A percentile compares a stretch with the other conserved stretches of the same genome.
These are phyloP conservation scores for Dryomyza anilis DNA, from an alignment of 2,888 invertebrate species.

Conservation along the genomic window DNA sequence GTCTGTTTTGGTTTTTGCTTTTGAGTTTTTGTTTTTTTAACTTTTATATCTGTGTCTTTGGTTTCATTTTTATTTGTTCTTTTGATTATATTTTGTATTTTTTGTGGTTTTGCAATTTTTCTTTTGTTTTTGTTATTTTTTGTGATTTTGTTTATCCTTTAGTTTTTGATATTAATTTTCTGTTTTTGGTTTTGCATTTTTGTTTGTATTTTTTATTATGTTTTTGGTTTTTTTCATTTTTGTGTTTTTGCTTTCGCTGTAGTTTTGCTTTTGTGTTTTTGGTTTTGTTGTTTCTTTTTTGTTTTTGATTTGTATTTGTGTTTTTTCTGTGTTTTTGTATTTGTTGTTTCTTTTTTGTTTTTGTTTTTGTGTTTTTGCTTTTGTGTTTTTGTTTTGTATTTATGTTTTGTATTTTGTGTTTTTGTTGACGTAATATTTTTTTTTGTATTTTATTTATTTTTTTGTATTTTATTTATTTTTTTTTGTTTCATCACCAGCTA, in stretches of 20 bases:
- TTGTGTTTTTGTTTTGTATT: not conserved
- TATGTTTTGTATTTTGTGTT: not conserved
- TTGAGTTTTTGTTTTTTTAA: not conserved
- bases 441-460: not conserved
- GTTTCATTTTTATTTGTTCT: not conserved
- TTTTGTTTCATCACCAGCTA: too few relatives aligned
- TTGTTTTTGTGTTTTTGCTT: not conserved
- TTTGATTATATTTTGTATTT: not conserved
- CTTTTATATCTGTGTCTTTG: not conserved
- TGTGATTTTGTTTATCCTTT: not conserved
- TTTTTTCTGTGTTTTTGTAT: slow-evolving; percentile 4
- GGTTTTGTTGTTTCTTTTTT: not conserved
- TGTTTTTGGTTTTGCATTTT: not conserved
- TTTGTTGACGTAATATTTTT: not conserved
- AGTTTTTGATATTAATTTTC: not conserved
- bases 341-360: not conserved
- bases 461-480: too few relatives aligned
- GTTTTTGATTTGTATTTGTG: not conserved
- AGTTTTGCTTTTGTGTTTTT: not conserved
- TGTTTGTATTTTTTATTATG: not conserved
- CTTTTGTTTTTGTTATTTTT: too few relatives aligned
- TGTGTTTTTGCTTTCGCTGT: not conserved
- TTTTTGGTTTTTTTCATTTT: not conserved
- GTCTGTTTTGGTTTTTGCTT: not conserved
- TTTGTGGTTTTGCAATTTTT: too few relatives aligned